These are phyloP conservation scores for Lamellibrachia columna DNA, from an alignment of 2,888 invertebrate species.

Conservation along the genomic window DNA sequence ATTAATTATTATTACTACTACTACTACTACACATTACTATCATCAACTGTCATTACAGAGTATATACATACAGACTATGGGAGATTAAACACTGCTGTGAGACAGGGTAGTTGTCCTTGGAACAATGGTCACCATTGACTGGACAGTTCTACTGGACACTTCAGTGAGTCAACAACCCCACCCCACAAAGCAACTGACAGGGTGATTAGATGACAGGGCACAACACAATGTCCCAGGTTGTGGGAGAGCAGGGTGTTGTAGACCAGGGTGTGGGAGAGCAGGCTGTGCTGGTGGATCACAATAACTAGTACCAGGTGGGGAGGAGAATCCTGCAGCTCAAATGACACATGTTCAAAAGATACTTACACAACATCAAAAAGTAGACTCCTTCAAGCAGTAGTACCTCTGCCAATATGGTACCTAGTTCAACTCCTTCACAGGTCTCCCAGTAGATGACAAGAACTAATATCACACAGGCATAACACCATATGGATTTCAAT, in stretches of 20 bases:
- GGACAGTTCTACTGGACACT: not conserved
- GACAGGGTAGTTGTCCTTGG: not conserved
- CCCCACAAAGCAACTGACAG: not conserved
- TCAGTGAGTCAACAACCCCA: not conserved
- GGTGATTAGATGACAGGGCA: not conserved
- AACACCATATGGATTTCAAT: not conserved
- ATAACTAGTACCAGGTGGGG: not conserved
- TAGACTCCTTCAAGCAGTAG: not conserved
- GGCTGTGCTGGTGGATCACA: not conserved
- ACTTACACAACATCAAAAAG: not conserved
- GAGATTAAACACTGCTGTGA: not conserved
- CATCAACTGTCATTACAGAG: not conserved
- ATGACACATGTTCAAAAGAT: not conserved
- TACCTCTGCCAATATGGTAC: not conserved
- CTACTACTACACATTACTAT: not conserved
- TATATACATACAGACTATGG: not conserved
- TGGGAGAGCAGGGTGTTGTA: not conserved
- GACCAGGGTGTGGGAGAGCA: slow-evolving; percentile 8
- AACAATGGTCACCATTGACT: not conserved
- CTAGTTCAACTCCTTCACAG: not conserved
- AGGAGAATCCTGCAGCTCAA: not conserved
- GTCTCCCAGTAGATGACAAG: not conserved
- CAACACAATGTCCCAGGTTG: no score
- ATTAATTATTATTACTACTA: not conserved
- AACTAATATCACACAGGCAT: not conserved